These are phyloP conservation scores for Uromys caudimaculatus DNA, from an alignment of 2,797 vertebrate species.

Conservation along the genomic window DNA sequence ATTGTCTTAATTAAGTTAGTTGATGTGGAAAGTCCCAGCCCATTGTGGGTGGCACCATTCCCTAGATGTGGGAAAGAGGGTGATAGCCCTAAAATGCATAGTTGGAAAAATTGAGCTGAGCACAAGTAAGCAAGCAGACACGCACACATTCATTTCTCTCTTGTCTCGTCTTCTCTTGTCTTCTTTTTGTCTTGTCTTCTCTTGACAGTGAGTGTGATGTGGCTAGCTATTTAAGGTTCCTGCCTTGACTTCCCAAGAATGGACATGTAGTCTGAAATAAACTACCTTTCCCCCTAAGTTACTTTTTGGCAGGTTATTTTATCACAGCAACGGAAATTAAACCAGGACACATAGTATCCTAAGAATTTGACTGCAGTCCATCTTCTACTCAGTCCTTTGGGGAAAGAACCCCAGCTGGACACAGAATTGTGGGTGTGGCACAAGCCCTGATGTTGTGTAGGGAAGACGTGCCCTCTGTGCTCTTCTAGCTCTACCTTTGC, in stretches of 20 bases:
- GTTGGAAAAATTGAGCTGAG: background rate
- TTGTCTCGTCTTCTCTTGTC: background rate
- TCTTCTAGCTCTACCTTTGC: background rate
- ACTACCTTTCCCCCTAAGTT: background rate
- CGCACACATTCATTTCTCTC: background rate
- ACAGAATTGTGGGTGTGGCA: background rate
- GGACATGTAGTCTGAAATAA: background rate
- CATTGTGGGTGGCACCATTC: background rate
- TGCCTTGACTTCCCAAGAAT: no score
- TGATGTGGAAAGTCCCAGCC: background rate
- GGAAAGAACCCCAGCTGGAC: background rate
- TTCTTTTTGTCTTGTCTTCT: no score
- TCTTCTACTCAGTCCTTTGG: background rate
- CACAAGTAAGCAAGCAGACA: background rate
- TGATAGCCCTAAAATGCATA: background rate
- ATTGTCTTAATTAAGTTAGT: background rate
- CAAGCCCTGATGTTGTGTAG: background rate
- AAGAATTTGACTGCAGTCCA: background rate
- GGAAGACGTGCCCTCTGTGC: background rate
- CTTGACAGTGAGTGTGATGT: fast-evolving
- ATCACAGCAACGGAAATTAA: background rate
- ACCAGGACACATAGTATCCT: background rate
- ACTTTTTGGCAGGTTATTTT: background rate
- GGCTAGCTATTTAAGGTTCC: no score
- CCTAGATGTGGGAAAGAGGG: background rate